Conservation (phyloP, 2,113 vertebrate species). For the Azemiops feae region DNA sequence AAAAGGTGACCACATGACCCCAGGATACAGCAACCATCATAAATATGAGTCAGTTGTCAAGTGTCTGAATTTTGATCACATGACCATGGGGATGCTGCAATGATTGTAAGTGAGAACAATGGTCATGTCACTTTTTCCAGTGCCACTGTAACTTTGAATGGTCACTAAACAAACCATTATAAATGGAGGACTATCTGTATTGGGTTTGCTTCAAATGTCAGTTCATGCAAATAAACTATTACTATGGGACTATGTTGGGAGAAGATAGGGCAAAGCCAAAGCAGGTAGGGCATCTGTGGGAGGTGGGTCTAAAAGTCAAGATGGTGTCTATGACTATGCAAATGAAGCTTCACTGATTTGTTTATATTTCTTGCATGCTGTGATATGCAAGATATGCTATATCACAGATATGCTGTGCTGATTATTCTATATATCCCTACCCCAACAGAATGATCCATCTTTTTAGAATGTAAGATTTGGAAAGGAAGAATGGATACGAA, state of each 20-base stretch:
- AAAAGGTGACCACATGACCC: background rate
- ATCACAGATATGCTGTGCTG: background rate
- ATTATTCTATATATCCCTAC: background rate
- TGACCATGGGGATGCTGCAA: background rate
- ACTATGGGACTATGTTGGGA: background rate
- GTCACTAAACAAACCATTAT: background rate
- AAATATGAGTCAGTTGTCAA: background rate
- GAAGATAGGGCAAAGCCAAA: background rate
- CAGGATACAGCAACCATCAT: background rate
- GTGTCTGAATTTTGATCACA: background rate
- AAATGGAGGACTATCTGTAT: background rate
- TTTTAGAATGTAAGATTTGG: constrained; percentile 30
- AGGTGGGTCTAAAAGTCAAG: background rate
- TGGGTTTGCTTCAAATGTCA: background rate
- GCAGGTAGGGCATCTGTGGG: background rate
- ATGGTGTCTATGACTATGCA: background rate
- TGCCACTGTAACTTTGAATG: no score
- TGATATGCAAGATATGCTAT: background rate
- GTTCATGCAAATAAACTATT: background rate
- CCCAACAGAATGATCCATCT: constrained; percentile 18
- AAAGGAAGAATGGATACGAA: background rate
- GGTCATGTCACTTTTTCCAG: no score
- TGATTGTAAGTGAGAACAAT: no score
- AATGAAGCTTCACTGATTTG: background rate
- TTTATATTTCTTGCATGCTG: background rate